Evolutionary conservation across 2,113 vertebrate species (phyloP).

Genomic region (Elephantulus edwardii): DNA sequence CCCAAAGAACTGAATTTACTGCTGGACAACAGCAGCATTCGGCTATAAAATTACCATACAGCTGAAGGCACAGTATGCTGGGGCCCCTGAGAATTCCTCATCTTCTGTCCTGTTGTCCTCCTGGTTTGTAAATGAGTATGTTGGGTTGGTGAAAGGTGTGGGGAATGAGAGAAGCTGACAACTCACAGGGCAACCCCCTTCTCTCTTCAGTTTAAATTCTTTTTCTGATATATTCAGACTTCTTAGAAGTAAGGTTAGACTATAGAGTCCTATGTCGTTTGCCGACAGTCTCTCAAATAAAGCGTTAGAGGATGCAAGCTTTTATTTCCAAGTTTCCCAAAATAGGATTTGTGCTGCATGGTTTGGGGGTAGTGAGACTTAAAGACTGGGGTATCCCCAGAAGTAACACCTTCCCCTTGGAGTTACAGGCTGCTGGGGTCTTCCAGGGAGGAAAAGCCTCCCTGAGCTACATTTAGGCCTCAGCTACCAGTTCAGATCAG

Average conservation of each 20-base stretch:
- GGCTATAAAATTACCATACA: neutral
- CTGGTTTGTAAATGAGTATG: neutral
- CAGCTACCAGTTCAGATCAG: neutral
- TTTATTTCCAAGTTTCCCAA: conserved; percentile 22
- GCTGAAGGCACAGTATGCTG: neutral
- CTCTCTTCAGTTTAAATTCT: neutral
- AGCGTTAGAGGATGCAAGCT: neutral
- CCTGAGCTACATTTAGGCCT: neutral
- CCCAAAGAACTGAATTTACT: neutral
- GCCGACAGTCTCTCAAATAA: neutral
- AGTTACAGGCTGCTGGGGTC: neutral
- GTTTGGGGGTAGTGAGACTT: neutral
- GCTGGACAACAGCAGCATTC: neutral
- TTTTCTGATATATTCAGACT: conserved; percentile 16
- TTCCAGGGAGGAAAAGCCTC: neutral
- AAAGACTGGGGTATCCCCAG: neutral
- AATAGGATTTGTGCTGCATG: neutral
- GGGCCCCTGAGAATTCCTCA: neutral
- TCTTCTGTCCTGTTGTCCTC: neutral
- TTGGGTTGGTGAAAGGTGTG: neutral
- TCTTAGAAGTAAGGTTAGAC: neutral
- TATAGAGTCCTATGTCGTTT: neutral
- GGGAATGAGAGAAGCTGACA: neutral
- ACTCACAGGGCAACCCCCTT: neutral
- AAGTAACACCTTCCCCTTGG: neutral